These are phyloP conservation scores for Oncorhynchus gorbuscha DNA, from an alignment of 2,113 vertebrate genomes.

Conservation along the genomic window DNA sequence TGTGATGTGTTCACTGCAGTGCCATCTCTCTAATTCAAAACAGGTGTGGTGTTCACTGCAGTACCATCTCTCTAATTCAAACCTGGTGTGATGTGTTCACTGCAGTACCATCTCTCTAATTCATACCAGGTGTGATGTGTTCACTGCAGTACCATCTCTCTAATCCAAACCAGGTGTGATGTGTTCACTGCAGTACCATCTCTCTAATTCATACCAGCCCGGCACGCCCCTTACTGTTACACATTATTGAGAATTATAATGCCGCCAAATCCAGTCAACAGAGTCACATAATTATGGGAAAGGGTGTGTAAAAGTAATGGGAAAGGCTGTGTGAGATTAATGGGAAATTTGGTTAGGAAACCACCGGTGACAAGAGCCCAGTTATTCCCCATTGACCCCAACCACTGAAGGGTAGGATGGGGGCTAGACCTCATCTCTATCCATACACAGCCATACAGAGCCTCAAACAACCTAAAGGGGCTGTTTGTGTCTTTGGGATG, in stretches of 20 bases:
- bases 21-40: not conserved
- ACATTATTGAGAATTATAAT: conserved; percentile 56
- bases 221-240: conserved; percentile 56
- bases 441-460: conserved; percentile 18
- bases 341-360: conserved; percentile 73
- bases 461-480: conserved; percentile 15
- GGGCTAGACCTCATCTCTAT: not conserved
- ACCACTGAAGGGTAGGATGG: conserved; percentile 29
- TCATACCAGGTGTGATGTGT: too few species aligned
- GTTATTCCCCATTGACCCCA: conserved; percentile 52
- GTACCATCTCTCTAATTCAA: conserved; percentile 9
- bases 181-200: too few species aligned
- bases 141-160: too few species aligned
- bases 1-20: too few species aligned
- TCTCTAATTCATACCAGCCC: conserved; percentile 51
- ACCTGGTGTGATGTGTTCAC: conserved; percentile 41
- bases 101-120: too few species aligned
- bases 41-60: conserved; percentile 60
- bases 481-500: not conserved
- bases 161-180: conserved; percentile 48
- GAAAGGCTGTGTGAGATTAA: conserved; percentile 61
- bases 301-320: conserved; percentile 45
- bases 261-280: conserved; percentile 69
- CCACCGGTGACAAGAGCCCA: conserved; percentile 59
- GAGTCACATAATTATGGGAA: conserved; percentile 76